Evolutionary conservation across 2,797 vertebrate species (phyloP), one percentile per base, ranked within the genome.

Genomic region (Muscicapa striata): DNA sequence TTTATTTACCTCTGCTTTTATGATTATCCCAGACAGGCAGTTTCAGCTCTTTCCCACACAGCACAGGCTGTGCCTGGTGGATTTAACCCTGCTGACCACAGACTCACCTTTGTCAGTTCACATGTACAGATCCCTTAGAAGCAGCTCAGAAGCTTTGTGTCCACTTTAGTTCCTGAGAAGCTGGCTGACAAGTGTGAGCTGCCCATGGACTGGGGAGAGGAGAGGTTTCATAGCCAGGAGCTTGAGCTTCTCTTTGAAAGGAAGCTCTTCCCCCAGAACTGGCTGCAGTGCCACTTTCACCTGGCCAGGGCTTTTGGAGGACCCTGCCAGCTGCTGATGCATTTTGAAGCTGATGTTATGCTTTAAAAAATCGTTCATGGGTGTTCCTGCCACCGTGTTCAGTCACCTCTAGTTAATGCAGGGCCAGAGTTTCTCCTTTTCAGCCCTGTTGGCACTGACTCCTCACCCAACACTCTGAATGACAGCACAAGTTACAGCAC

Each of bases 211-310:
- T 69, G 19, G 1, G 76, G 69, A 88, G 49, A 78, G 40, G 9
- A 64, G 89, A 62, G 29, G 66, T 76, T 86, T 87, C 84, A 8
- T 10, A 43, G 49, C 59, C 84, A 30, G n/a, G 62, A 89, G 87
- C 73, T 76, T 48, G 61, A 46, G 4, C 21, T 48, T 74, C 87
- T 69, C 78, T 93, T 89, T 80, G 84, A 66, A 76, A 24, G 27
- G 68, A 62, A 43, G 62, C 75, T 93, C 36, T 88, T 90, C 61
- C 69, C 76, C 73, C 82, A 91, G 89, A 4, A 0, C 74, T 79
- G 80, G 76, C 93, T 91, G 80, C 83, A 67, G 59, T 14, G 66
- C 84, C 82, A 3, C 84, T 76, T 91, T 87, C 70, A 79, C 80
- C 91, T 17, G 52, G 62, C 48, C 89, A 69, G 59, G 51, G 73